Evolutionary conservation across 2,888 invertebrate species (phyloP).

Genomic region (Caenorhabditis afra): DNA sequence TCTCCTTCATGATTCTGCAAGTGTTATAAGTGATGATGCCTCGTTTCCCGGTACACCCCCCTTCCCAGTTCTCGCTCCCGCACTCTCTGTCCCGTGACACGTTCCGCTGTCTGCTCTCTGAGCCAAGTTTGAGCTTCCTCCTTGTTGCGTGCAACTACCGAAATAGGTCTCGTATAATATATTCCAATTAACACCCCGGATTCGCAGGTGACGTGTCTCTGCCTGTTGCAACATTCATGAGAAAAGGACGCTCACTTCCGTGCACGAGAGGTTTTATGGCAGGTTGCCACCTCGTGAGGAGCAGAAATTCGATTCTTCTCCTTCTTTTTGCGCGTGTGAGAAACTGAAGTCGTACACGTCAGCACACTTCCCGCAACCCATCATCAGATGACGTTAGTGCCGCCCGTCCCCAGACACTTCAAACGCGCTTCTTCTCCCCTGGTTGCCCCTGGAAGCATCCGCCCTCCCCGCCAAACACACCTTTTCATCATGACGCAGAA

Average conservation of each 20-base stretch:
- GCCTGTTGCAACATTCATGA: constrained; percentile 43
- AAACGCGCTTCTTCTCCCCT: constrained; percentile 6
- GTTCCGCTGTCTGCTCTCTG: not conserved
- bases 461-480: constrained; percentile 28
- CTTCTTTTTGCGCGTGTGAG: no score
- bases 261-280: constrained; percentile 7
- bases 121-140: no score
- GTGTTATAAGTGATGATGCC: not conserved
- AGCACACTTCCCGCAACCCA: constrained; percentile 1
- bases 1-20: constrained; percentile 77
- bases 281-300: not conserved
- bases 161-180: constrained; percentile 35
- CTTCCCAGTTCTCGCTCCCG: not conserved
- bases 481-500: constrained; percentile 76
- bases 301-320: constrained; percentile 16
- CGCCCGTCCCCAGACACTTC: constrained; percentile 27
- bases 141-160: constrained; percentile 3
- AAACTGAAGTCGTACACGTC: not conserved
- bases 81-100: constrained; percentile 5
- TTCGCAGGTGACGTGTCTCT: constrained; percentile 33
- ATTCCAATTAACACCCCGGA: constrained; percentile 6
- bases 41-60: not conserved
- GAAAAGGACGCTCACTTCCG: constrained; percentile 12
- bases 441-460: constrained; percentile 32
- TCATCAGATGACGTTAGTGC: constrained; percentile 42